These are phyloP conservation scores for Antheraea yamamai DNA, from an alignment of 2,888 invertebrate genomes.

Conservation along the genomic window DNA sequence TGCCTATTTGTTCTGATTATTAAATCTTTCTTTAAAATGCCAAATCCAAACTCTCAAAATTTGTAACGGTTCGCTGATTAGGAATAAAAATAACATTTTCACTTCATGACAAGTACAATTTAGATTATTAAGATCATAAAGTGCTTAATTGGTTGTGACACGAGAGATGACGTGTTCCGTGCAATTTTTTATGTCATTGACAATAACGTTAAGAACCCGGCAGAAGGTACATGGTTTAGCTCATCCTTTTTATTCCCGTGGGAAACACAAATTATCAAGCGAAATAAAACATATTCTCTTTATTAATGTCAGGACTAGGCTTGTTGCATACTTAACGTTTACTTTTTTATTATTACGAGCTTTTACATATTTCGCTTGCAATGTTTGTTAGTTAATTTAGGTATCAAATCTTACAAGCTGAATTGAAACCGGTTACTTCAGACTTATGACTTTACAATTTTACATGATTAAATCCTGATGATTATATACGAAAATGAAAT, in stretches of 20 bases:
- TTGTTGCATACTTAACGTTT: too few relatives aligned
- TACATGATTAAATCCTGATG: too few relatives aligned
- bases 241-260: background rate
- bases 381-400: too few relatives aligned
- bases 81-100: background rate
- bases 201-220: background rate
- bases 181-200: background rate
- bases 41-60: background rate
- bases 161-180: constrained; percentile 22
- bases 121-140: constrained; percentile 1
- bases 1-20: background rate
- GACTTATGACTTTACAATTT: too few relatives aligned
- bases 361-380: too few relatives aligned
- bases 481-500: too few relatives aligned
- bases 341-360: too few relatives aligned
- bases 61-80: background rate
- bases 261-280: background rate
- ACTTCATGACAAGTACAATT: background rate
- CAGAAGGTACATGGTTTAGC: background rate
- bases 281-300: background rate
- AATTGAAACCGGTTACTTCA: too few relatives aligned
- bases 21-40: background rate
- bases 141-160: constrained; percentile 10
- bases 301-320: too few relatives aligned
- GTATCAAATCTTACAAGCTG: too few relatives aligned